Evolutionary conservation across 1,140 invertebrate genomes (phyloP), one percentile per base, ranked within the genome.

Genomic region (Latrodectus geometricus): DNA sequence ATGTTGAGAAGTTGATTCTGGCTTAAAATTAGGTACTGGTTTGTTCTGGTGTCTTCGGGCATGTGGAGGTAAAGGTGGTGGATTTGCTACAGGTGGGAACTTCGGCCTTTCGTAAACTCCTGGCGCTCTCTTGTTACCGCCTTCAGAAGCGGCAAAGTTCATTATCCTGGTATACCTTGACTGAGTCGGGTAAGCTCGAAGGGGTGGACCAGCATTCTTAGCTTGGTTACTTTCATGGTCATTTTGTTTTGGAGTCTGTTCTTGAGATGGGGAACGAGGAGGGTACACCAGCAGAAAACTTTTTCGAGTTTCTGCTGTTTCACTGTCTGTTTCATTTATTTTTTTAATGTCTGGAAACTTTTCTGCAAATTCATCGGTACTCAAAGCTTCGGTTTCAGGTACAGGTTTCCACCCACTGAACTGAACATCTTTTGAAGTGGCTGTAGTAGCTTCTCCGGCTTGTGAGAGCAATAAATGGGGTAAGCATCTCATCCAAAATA

Each of bases 31-130:
- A 15, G 81, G 81, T 12, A 75, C 8, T 17, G 21, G 9, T 21
- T 68, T 66, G n/a, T 54, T 77, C 21, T 75, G 52, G 9, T 66
- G 65, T 23, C 52, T 75, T 8, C n/a, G 2, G 9, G 83, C 83
- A 56, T 86, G 83, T 9, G 74, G 23, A 14, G 83, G 83, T 17
- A 86, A 49, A n/a, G 83, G 83, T 5, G 83, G 83, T 9, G 83
- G 83, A 50, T 86, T 86, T 9, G 83, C 83, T n/a, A 86, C 83
- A 21, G 83, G 83, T 20, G 83, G 83, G 20, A 86, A 86, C 11
- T 86, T 78, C 5, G 83, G 74, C 4, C 83, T 84, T 17, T 75
- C 72, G 48, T 21, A 74, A 17, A 74, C 70, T 12, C 49, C 66
- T 20, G 80, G 70, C 49, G 12, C 17, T 74, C 70, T 73, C 15